These are phyloP conservation scores for Hyla sarda DNA, from an alignment of 2,113 vertebrate genomes.

Conservation along the genomic window DNA sequence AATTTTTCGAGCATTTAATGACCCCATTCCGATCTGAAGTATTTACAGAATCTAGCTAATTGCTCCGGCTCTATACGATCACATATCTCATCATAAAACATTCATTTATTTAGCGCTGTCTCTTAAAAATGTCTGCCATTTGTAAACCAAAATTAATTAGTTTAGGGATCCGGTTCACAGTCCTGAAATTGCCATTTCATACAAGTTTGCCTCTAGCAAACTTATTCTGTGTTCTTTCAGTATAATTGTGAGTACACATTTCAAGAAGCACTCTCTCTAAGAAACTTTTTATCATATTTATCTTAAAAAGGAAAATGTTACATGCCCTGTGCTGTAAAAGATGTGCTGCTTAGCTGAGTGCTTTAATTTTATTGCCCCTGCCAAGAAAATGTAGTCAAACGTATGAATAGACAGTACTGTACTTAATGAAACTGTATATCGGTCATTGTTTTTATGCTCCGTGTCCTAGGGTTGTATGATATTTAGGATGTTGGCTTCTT, in stretches of 20 bases:
- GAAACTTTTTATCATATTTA: constrained; percentile 24
- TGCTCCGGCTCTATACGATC: constrained; percentile 35
- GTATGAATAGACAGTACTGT: constrained; percentile 49
- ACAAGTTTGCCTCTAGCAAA: constrained; percentile 30
- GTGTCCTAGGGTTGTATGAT: neutral
- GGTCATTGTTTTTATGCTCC: constrained; percentile 27
- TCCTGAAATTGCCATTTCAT: constrained; percentile 13
- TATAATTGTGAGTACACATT: neutral
- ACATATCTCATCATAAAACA: constrained; percentile 46
- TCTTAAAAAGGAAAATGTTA: constrained; percentile 38
- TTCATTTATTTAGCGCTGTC: constrained; percentile 22
- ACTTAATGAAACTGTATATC: constrained; percentile 37
- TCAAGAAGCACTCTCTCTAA: constrained; percentile 34
- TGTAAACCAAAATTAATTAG: constrained; percentile 52
- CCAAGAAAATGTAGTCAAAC: neutral
- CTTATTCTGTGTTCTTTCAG: constrained; percentile 1
- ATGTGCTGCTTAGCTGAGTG: constrained; percentile 21
- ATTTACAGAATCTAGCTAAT: constrained; percentile 44
- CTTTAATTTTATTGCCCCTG: neutral
- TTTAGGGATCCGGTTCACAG: constrained; percentile 13
- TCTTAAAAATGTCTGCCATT: constrained; percentile 48
- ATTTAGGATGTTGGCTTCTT: constrained; percentile 37
- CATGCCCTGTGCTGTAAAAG: constrained; percentile 22
- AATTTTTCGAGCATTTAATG: constrained; percentile 32
- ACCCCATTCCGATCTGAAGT: constrained; percentile 33